These are phyloP conservation scores for Bufo gargarizans DNA, from an alignment of 2,113 vertebrate species.

Conservation along the genomic window DNA sequence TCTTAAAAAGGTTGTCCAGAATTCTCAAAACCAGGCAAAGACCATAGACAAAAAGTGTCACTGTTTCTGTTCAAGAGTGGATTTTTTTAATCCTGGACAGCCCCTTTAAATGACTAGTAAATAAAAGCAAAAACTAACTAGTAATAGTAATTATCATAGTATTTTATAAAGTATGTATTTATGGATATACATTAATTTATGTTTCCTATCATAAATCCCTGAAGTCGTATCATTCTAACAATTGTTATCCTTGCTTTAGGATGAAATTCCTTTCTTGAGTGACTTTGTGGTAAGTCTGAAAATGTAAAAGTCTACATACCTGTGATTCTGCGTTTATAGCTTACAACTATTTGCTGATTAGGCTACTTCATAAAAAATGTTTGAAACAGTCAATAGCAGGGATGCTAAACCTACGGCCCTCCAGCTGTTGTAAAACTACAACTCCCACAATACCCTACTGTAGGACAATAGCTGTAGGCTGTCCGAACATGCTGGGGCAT, in stretches of 20 bases:
- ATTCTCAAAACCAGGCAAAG: neutral
- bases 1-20: too few species aligned
- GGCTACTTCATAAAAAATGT: neutral
- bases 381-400: neutral
- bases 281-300: conserved; percentile 20
- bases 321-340: neutral
- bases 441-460: too few species aligned
- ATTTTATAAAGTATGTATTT: too few species aligned
- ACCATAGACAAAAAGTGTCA: neutral
- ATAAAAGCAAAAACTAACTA: neutral
- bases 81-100: too few species aligned
- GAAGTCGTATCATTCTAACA: neutral
- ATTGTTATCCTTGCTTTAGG: neutral
- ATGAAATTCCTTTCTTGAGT: conserved; percentile 6
- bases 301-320: neutral
- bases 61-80: too few species aligned
- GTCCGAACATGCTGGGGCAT: too few species aligned
- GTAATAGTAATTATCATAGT: neutral
- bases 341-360: neutral
- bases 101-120: too few species aligned
- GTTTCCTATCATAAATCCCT: neutral
- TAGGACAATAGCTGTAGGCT: too few species aligned
- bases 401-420: too few species aligned
- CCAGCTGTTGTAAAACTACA: too few species aligned
- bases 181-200: too few species aligned